Percentiles rank a stretch among this genome's conserved stretches.
phyloP scores from a whole-genome alignment of 92 coral and sea anemone species.

The Scolanthus callimorphus region DNA sequence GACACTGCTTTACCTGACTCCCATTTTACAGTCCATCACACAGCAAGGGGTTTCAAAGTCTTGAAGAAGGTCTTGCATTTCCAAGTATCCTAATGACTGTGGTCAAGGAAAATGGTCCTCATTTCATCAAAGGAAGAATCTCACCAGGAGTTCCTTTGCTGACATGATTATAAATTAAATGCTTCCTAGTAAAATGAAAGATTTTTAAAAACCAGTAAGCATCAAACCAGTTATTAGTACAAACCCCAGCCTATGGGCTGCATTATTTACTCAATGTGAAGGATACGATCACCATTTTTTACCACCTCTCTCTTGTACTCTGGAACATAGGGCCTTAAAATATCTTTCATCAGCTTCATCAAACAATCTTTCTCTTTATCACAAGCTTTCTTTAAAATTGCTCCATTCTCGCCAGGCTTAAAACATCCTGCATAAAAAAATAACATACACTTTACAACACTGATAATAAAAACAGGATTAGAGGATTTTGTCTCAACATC shows the following conservation, averaged over 20 bases:
- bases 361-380: conserved; percentile 83
- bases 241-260: too few relatives aligned
- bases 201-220: too few relatives aligned
- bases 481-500: too few relatives aligned
- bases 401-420: conserved; percentile 97
- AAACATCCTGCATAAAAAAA: conserved; percentile 63
- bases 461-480: not conserved
- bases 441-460: not conserved
- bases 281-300: conserved; percentile 89
- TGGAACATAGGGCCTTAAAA: conserved; percentile 91
- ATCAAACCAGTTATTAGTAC: too few relatives aligned
- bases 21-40: conserved; percentile 99
- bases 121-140: too few relatives aligned
- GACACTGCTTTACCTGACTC: conserved; percentile 72
- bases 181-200: too few relatives aligned
- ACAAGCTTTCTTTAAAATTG: conserved; percentile 76
- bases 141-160: too few relatives aligned
- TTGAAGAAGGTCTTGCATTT: conserved; percentile 90
- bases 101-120: too few relatives aligned
- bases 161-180: too few relatives aligned
- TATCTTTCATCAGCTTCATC: conserved; percentile 83
- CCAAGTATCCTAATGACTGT: conserved; percentile 67
- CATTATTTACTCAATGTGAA: too few relatives aligned
- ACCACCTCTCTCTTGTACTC: conserved; percentile 83
- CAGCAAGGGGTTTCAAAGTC: conserved; percentile 87